phyloP scores from a whole-genome alignment of 2,797 vertebrate genomes.

The Halcyon leucocephala region DNA sequence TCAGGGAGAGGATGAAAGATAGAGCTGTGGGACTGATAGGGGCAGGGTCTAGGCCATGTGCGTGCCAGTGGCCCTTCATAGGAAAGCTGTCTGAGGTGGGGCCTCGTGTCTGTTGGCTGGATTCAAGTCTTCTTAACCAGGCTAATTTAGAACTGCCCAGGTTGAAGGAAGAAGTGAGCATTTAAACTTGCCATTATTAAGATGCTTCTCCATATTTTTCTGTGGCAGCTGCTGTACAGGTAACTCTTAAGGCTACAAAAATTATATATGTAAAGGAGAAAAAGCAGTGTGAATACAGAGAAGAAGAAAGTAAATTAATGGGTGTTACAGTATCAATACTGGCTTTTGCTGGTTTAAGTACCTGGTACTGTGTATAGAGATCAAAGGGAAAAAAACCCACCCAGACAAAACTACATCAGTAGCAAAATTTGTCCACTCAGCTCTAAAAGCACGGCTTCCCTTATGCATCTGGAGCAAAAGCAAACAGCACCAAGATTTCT shows the following conservation, averaged over 20 bases:
- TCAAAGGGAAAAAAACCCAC: fast-evolving
- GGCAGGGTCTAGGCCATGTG: not conserved
- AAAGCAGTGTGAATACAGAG: not conserved
- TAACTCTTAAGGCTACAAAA: not conserved
- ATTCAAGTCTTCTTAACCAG: not conserved
- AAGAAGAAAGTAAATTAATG: not conserved
- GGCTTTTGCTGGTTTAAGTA: not conserved
- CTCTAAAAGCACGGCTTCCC: not conserved
- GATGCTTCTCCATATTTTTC: not conserved
- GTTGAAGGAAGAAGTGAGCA: not conserved
- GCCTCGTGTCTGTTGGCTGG: not conserved
- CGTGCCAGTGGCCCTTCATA: not conserved
- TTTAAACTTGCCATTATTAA: not conserved
- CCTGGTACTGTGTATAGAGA: not conserved
- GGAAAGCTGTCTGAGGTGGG: not conserved
- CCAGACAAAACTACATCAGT: not conserved
- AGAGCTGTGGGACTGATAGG: not conserved
- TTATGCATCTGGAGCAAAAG: not conserved
- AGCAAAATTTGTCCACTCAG: not conserved
- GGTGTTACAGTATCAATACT: not conserved
- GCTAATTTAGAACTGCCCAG: not conserved
- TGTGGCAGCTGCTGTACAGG: not conserved
- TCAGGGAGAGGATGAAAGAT: fast-evolving
- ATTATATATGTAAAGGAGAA: not conserved
- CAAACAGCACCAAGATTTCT: not conserved